Evolutionary conservation across 2,113 vertebrate species (phyloP).

Genomic region (Cephalopholis sonnerati): DNA sequence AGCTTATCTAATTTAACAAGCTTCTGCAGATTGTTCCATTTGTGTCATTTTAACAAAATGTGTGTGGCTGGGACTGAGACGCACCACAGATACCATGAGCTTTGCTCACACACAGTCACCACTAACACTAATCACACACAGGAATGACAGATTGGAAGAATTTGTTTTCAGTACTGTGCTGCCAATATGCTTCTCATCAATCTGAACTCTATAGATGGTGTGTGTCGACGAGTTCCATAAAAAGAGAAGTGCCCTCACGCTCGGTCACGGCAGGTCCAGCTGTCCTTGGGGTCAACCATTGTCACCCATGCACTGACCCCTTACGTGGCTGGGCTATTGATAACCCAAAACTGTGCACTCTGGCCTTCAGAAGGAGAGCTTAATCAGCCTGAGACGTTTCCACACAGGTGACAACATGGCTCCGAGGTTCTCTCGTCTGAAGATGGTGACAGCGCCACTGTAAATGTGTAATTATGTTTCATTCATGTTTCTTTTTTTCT

Average conservation of each 20-base stretch:
- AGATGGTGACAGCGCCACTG: conserved; percentile 6
- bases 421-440: conserved; percentile 20
- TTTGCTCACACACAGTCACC: not conserved
- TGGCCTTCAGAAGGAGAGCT: conserved; percentile 40
- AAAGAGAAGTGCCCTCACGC: conserved; percentile 61
- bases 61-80: not conserved
- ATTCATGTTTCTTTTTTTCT: not conserved
- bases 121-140: not conserved
- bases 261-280: conserved; percentile 57
- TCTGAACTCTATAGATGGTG: conserved; percentile 36
- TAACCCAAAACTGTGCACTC: conserved; percentile 62
- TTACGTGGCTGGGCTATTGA: conserved; percentile 66
- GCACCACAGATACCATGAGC: not conserved
- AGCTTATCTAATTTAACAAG: too few relatives aligned
- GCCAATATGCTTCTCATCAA: not conserved
- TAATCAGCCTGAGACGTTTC: conserved; percentile 55
- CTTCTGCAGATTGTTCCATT: too few relatives aligned
- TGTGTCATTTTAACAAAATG: not conserved
- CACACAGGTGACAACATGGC: conserved; percentile 58
- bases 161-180: not conserved
- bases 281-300: conserved; percentile 62
- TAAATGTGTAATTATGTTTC: conserved; percentile 13
- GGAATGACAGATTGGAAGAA: not conserved
- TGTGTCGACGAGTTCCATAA: conserved; percentile 58
- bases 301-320: conserved; percentile 63